Conservation (phyloP, 2,888 invertebrate genomes). For the Germaria angustata region DNA sequence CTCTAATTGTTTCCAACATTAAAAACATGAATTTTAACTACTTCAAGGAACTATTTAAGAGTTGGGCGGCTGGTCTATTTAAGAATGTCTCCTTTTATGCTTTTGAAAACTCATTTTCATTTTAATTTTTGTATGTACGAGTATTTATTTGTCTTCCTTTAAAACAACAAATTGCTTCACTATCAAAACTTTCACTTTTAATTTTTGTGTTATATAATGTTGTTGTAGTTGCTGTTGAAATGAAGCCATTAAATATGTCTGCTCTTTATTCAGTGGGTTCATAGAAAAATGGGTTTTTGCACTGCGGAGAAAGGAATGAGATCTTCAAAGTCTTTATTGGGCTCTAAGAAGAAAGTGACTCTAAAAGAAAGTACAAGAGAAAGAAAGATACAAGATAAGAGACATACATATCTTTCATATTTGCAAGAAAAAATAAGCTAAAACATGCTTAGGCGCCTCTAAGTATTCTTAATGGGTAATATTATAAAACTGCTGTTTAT, state of each 20-base stretch:
- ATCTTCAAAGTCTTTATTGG: no score
- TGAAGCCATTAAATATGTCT: conserved; percentile 63
- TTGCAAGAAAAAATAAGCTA: no score
- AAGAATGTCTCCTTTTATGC: neutral
- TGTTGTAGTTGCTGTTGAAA: conserved; percentile 41
- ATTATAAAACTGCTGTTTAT: no score
- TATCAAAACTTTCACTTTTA: conserved; percentile 62
- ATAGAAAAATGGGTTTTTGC: conserved; percentile 18
- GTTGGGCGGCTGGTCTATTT: conserved; percentile 8
- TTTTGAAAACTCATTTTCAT: conserved; percentile 26
- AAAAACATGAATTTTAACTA: conserved; percentile 48
- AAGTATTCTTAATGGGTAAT: no score
- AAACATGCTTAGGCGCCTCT: no score
- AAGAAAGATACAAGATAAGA: no score
- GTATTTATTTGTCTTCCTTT: conserved; percentile 26
- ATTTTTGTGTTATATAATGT: no score
- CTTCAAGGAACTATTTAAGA: conserved; percentile 54
- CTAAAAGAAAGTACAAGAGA: no score
- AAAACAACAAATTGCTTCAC: conserved; percentile 23
- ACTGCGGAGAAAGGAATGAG: neutral
- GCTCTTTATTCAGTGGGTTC: conserved; percentile 46
- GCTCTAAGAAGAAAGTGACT: no score
- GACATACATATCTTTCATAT: no score
- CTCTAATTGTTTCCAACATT: conserved; percentile 45
- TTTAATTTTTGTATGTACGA: conserved; percentile 31